phyloP scores from a whole-genome alignment of 2,113 vertebrate genomes.

The Microcebus griseorufus region DNA sequence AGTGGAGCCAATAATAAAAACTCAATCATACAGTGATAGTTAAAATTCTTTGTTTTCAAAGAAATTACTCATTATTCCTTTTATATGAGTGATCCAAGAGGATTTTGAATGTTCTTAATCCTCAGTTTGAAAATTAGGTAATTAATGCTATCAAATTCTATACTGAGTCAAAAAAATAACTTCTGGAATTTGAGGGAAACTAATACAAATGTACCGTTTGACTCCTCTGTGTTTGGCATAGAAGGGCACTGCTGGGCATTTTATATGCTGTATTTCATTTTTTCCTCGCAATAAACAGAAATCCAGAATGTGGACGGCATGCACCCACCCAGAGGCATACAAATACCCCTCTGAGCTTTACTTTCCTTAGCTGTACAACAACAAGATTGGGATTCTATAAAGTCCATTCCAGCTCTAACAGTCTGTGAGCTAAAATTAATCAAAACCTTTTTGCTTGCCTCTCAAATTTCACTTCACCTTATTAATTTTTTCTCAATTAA shows the following conservation, averaged over 20 bases:
- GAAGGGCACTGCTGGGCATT: not conserved
- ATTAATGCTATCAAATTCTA: not conserved
- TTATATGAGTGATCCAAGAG: not conserved
- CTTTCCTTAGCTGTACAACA: not conserved
- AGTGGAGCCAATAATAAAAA: not conserved
- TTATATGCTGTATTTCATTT: not conserved
- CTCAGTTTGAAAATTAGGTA: constrained; percentile 4
- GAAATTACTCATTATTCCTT: not conserved
- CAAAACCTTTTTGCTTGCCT: not conserved
- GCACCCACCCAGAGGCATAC: not conserved
- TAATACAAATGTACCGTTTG: not conserved
- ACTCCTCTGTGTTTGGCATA: not conserved
- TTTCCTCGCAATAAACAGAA: not conserved
- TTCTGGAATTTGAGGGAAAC: constrained; percentile 25
- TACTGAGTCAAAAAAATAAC: not conserved
- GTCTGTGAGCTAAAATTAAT: not conserved
- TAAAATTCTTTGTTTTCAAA: not conserved
- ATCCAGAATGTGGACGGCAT: not conserved
- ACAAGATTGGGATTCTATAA: not conserved
- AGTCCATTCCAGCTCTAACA: not conserved
- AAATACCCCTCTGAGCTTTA: not conserved
- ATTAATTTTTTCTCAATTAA: constrained; percentile 55
- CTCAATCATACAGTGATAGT: not conserved
- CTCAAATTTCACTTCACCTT: not conserved
- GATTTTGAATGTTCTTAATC: constrained; percentile 9